Evolutionary conservation across 2,113 vertebrate species (phyloP).

Genomic region (Zonotrichia leucophrys): DNA sequence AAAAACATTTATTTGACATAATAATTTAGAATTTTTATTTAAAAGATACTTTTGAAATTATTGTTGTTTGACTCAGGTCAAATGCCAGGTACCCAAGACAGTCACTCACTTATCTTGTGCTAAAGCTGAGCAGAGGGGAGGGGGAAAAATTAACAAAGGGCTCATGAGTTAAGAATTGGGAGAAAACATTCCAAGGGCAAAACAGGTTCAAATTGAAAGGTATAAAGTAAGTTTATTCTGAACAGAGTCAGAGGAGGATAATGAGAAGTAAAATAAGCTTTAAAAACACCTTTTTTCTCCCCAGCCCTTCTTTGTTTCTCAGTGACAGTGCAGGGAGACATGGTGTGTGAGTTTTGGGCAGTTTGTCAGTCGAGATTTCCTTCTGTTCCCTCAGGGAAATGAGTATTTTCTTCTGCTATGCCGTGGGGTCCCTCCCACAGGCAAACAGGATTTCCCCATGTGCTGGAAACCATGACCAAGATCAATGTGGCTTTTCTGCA

Average conservation of each 20-base stretch:
- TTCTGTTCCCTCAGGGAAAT: not conserved
- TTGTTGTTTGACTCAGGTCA: not conserved
- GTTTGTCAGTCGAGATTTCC: accelerated
- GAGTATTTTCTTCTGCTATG: not conserved
- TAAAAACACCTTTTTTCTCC: no score
- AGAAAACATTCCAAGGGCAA: not conserved
- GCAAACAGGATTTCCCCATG: not conserved
- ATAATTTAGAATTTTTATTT: not conserved
- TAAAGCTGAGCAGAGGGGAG: not conserved
- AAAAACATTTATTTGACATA: not conserved
- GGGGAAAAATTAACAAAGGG: not conserved
- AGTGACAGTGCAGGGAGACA: not conserved
- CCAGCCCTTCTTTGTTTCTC: not conserved
- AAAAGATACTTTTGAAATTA: not conserved
- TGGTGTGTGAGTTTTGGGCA: accelerated
- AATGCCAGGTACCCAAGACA: not conserved
- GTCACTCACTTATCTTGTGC: not conserved
- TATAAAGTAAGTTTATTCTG: not conserved
- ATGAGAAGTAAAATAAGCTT: not conserved
- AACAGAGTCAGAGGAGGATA: no score
- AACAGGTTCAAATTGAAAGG: not conserved
- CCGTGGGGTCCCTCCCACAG: not conserved
- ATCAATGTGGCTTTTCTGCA: not conserved
- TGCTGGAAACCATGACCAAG: not conserved
- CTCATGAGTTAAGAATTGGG: not conserved